Percentiles rank a stretch among this genome's conserved stretches.
phyloP scores from a whole-genome alignment of 2,888 invertebrate genomes.

The Serrognathus titanus region DNA sequence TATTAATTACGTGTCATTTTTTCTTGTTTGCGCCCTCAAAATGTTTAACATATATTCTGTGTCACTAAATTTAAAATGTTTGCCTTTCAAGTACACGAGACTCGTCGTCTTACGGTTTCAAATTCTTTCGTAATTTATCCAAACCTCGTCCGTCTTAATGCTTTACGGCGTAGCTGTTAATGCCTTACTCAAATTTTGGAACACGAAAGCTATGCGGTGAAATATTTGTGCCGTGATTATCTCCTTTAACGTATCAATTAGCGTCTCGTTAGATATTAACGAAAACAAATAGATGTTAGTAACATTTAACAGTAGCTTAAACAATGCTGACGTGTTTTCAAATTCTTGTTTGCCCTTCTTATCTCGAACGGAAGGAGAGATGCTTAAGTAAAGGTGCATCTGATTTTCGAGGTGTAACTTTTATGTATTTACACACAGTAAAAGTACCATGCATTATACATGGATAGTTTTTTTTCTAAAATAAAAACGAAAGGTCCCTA shows the following conservation, averaged over 20 bases:
- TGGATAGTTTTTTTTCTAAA: too few species aligned
- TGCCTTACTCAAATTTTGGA: slow-evolving; percentile 13
- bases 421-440: too few species aligned
- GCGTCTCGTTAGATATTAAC: slow-evolving; percentile 14
- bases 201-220: slow-evolving; percentile 10
- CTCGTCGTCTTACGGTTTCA: neutral
- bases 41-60: neutral
- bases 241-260: slow-evolving; percentile 19
- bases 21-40: too few species aligned
- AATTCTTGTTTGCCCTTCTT: slow-evolving; percentile 10
- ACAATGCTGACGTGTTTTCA: slow-evolving; percentile 9
- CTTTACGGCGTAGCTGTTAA: slow-evolving; percentile 6
- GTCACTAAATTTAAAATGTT: neutral
- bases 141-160: too few species aligned
- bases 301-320: slow-evolving; percentile 10
- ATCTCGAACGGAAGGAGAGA: too few species aligned
- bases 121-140: neutral
- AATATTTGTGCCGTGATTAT: slow-evolving; percentile 16
- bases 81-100: neutral
- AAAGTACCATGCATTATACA: too few species aligned
- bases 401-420: too few species aligned
- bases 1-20: too few species aligned
- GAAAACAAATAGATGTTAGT: slow-evolving; percentile 9
- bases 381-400: too few species aligned
- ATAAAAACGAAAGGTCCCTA: too few species aligned